Evolutionary conservation across 2,797 vertebrate genomes (phyloP), one percentile per base, ranked within the genome.

Genomic region (Chromis chromis): DNA sequence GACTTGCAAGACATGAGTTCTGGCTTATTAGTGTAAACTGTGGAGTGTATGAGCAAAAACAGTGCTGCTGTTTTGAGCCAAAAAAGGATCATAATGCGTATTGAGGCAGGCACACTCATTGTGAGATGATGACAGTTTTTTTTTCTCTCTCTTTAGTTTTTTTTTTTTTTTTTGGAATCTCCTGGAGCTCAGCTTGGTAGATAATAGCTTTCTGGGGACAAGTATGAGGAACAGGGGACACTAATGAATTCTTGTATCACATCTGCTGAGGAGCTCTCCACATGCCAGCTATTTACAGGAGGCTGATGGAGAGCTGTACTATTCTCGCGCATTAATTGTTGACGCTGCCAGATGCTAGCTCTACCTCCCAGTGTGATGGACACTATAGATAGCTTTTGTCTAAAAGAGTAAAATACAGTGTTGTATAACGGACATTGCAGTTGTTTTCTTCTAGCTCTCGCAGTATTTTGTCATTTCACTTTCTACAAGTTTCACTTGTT

Each of bases 221-320:
- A 74, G 71, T 86, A 84, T 75, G 88, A 87, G 83, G 77, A 91
- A 88, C 87, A 78, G 67, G 70, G 81, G 86, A 89, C 68, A 36
- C 78, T 91, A 91, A 93, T 92, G 84, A 92, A 92, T 90, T 90
- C 85, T 82, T 74, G 81, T 84, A 78, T 78, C 92, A 88, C 92
- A 93, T 93, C 93, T 94, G 92, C 87, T 74, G 85, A 85, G 85
- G 81, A 88, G 82, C 83, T 88, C 82, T 82, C 87, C 85, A 85
- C 89, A 90, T 81, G 87, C 75, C 82, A 83, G 85, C 90, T 90
- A 93, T 91, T 88, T 92, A 93, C 90, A 90, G 81, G 76, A 77
- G 88, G 74, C 75, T 92, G 91, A 92, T 92, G 85, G 90, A 93
- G 78, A 87, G 84, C 82, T 74, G 83, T 66, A 77, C 71, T 65